Percentiles rank a stretch among this genome's conserved stretches.
Evolutionary conservation across 2,888 invertebrate genomes (phyloP).

Genomic region (Digitonthophagus gazella): DNA sequence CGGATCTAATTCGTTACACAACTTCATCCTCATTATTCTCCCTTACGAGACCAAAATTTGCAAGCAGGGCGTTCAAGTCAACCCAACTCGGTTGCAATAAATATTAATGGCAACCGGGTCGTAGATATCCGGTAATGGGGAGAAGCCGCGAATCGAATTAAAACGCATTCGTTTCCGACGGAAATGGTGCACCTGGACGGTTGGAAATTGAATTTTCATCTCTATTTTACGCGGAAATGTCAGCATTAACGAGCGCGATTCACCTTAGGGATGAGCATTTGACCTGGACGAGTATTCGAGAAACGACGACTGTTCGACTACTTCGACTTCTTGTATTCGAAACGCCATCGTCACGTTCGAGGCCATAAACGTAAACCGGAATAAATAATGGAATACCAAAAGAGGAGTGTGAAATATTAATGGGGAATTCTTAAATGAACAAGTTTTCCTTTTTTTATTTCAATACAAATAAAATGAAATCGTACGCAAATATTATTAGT

Average conservation of each 20-base stretch:
- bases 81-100: no score
- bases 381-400: not conserved
- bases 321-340: not conserved
- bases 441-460: not conserved
- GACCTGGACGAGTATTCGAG: not conserved
- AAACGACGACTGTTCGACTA: not conserved
- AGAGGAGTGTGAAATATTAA: not conserved
- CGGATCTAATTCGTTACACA: no score
- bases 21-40: no score
- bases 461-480: not conserved
- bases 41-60: no score
- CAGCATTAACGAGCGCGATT: not conserved
- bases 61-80: no score
- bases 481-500: not conserved
- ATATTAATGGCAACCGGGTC: not conserved
- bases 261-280: not conserved
- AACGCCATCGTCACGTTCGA: not conserved
- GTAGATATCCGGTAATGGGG: not conserved
- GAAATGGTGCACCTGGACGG: no score
- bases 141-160: not conserved
- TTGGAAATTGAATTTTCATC: not conserved
- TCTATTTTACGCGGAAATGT: not conserved
- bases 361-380: not conserved
- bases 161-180: not conserved
- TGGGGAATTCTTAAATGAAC: not conserved